These are phyloP conservation scores for Alligator mississippiensis DNA, from an alignment of 2,113 vertebrate species.

Conservation along the genomic window DNA sequence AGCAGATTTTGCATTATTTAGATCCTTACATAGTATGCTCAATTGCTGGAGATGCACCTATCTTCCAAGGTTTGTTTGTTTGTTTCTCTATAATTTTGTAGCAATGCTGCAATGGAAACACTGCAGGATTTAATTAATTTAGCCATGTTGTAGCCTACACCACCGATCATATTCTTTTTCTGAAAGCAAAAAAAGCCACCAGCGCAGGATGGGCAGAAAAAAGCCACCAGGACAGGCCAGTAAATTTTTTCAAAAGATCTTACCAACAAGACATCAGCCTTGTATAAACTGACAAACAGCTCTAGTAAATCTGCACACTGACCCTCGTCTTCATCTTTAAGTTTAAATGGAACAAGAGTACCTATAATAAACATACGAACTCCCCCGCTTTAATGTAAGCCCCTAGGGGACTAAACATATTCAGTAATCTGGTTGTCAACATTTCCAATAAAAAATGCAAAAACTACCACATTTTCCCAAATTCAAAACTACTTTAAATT, in stretches of 20 bases:
- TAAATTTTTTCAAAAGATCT: not conserved
- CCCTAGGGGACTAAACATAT: not conserved
- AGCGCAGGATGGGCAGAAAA: not conserved
- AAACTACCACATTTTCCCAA: too few relatives aligned
- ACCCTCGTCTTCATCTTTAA: not conserved
- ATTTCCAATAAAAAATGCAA: not conserved
- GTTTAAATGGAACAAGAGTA: not conserved
- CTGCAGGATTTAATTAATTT: not conserved
- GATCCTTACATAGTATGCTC: not conserved
- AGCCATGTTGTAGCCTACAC: not conserved
- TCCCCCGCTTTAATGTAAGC: not conserved
- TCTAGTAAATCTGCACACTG: not conserved
- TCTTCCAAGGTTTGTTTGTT: not conserved
- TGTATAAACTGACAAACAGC: not conserved
- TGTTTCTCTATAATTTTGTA: not conserved
- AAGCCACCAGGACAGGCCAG: not conserved
- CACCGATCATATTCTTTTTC: not conserved
- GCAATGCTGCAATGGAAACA: not conserved
- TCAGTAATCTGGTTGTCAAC: not conserved
- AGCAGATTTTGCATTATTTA: rapidly evolving
- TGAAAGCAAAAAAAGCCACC: not conserved
- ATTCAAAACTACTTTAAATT: too few relatives aligned
- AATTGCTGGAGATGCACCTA: rapidly evolving
- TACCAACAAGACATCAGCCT: not conserved
- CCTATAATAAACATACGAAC: not conserved